A percentile compares a stretch with the other conserved stretches of the same genome.
Conservation (phyloP, 2,113 vertebrate genomes). For the Hydrochoerus hydrochaeris region DNA sequence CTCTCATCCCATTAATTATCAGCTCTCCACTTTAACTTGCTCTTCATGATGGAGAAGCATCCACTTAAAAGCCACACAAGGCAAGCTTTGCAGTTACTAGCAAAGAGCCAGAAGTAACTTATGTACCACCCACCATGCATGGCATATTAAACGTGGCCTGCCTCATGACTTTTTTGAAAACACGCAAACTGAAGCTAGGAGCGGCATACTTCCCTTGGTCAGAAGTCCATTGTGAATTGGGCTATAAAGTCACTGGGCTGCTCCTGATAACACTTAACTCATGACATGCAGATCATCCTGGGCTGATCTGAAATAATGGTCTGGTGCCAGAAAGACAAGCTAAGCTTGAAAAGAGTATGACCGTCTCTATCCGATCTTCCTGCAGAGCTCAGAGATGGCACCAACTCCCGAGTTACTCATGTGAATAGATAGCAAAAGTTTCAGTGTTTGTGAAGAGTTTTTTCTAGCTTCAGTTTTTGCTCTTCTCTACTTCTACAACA, state of each 20-base stretch:
- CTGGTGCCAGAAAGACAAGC: slow-evolving; percentile 56
- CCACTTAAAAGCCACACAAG: slow-evolving; percentile 67
- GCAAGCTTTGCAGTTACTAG: slow-evolving; percentile 65
- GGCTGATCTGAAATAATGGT: slow-evolving; percentile 64
- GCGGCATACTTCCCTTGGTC: slow-evolving; percentile 68
- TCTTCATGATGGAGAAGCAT: slow-evolving; percentile 71
- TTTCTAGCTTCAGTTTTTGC: background rate
- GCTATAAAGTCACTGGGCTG: slow-evolving; percentile 69
- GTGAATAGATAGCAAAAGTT: slow-evolving; percentile 15
- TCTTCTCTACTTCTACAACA: background rate
- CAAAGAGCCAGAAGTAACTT: slow-evolving; percentile 68
- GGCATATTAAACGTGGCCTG: slow-evolving; percentile 81
- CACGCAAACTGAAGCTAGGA: slow-evolving; percentile 70
- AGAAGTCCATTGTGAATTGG: slow-evolving; percentile 73
- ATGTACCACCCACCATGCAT: slow-evolving; percentile 71
- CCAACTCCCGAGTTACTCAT: rapidly evolving
- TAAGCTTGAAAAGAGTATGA: slow-evolving; percentile 48
- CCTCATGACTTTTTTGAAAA: slow-evolving; percentile 73
- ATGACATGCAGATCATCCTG: slow-evolving; percentile 66
- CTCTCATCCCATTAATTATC: slow-evolving; percentile 59
- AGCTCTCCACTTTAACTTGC: slow-evolving; percentile 67
- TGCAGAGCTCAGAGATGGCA: background rate
- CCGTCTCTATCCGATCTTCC: slow-evolving; percentile 45
- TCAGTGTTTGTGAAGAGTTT: slow-evolving; percentile 29
- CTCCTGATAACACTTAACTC: slow-evolving; percentile 79